phyloP scores from a whole-genome alignment of 1,140 invertebrate species.

The Matsumurasca onukii region DNA sequence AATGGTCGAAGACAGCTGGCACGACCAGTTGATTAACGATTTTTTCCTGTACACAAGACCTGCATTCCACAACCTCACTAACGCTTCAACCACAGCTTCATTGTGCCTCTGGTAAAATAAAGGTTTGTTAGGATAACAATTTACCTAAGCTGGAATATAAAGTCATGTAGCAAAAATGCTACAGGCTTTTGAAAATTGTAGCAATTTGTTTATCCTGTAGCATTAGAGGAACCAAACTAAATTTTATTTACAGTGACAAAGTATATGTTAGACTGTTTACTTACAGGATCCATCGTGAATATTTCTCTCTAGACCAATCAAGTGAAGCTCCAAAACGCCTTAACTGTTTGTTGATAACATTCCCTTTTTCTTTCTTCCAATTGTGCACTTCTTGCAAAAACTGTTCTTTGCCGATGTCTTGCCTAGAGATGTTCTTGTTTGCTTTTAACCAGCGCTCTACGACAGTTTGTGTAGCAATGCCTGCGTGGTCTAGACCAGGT shows the following conservation, averaged over 20 bases:
- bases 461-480: constrained; percentile 90
- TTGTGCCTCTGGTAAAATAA: constrained; percentile 13
- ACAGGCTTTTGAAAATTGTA: no score
- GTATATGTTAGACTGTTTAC: background rate
- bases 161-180: no score
- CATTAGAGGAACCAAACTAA: no score
- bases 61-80: constrained; percentile 76
- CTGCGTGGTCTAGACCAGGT: constrained; percentile 91
- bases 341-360: constrained; percentile 78
- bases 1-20: constrained; percentile 81
- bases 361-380: constrained; percentile 72
- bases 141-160: no score
- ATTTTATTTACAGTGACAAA: no score
- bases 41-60: constrained; percentile 85
- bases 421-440: constrained; percentile 56
- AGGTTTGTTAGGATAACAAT: no score
- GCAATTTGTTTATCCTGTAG: no score
- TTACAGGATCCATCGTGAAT: constrained; percentile 85
- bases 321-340: constrained; percentile 77
- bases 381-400: constrained; percentile 68
- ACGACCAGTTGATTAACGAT: constrained; percentile 94
- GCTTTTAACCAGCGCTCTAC: constrained; percentile 75
- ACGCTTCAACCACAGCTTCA: constrained; percentile 83
- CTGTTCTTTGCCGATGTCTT: constrained; percentile 59
- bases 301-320: constrained; percentile 88